Conservation (phyloP, 2,113 vertebrate genomes). For the Phaethon lepturus region DNA sequence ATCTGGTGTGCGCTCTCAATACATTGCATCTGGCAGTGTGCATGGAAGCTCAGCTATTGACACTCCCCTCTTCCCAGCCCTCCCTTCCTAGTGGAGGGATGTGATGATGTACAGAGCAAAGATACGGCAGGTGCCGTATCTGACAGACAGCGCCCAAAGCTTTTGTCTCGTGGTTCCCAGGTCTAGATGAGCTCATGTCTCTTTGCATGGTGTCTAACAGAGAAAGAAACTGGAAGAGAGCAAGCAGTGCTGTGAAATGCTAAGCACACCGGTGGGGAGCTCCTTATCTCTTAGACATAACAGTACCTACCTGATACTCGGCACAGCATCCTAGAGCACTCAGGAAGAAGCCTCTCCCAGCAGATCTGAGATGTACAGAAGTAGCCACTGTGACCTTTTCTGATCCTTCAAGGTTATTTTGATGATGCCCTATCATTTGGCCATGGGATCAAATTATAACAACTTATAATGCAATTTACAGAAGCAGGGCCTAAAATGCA, state of each 20-base stretch:
- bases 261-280: neutral
- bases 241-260: neutral
- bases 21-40: neutral
- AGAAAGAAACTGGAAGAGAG: neutral
- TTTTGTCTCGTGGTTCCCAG: rapidly evolving
- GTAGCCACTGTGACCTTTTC: neutral
- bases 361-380: neutral
- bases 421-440: neutral
- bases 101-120: neutral
- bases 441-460: neutral
- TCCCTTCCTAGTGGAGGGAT: neutral
- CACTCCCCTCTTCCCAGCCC: neutral
- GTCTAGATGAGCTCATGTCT: neutral
- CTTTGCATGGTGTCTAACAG: neutral
- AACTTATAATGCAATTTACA: neutral
- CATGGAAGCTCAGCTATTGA: neutral
- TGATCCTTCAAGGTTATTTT: neutral
- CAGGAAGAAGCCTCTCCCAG: neutral
- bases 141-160: neutral
- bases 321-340: neutral
- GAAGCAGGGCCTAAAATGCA: neutral
- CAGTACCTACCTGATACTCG: neutral
- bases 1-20: neutral
- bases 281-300: neutral
- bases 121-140: neutral